These are phyloP conservation scores for Bostrychus sinensis DNA, from an alignment of 2,113 vertebrate genomes.

Conservation along the genomic window DNA sequence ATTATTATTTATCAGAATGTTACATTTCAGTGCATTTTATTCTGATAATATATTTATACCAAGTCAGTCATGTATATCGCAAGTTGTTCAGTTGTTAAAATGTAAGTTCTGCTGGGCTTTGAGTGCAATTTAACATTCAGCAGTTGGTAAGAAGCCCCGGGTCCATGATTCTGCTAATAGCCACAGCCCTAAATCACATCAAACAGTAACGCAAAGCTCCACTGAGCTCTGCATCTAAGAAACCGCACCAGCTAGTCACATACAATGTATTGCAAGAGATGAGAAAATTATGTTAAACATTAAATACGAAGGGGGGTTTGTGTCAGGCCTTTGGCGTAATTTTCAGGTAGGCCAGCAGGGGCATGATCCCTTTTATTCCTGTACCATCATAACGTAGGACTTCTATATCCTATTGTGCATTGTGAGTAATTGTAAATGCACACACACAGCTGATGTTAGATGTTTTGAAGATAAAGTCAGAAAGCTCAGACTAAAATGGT, in stretches of 20 bases:
- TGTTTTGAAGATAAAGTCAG: too few relatives aligned
- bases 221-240: constrained; percentile 47
- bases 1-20: too few relatives aligned
- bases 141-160: constrained; percentile 25
- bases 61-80: constrained; percentile 14
- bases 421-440: too few relatives aligned
- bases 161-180: constrained; percentile 24
- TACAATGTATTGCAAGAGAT: constrained; percentile 19
- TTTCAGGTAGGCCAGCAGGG: too few relatives aligned
- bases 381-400: too few relatives aligned
- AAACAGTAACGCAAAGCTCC: constrained; percentile 22
- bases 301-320: constrained; percentile 37
- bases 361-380: too few relatives aligned
- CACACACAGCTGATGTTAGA: too few relatives aligned
- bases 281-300: constrained; percentile 38
- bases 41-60: constrained; percentile 19
- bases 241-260: constrained; percentile 29
- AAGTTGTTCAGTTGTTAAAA: constrained; percentile 23
- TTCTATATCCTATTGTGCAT: too few relatives aligned
- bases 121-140: constrained; percentile 15
- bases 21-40: too few relatives aligned
- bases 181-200: constrained; percentile 38
- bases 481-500: too few relatives aligned
- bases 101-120: constrained; percentile 25
- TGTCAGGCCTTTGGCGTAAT: too few relatives aligned